Evolutionary conservation across 2,888 invertebrate species (phyloP), one percentile per base, ranked within the genome.

Genomic region (Ectemnius lituratus): DNA sequence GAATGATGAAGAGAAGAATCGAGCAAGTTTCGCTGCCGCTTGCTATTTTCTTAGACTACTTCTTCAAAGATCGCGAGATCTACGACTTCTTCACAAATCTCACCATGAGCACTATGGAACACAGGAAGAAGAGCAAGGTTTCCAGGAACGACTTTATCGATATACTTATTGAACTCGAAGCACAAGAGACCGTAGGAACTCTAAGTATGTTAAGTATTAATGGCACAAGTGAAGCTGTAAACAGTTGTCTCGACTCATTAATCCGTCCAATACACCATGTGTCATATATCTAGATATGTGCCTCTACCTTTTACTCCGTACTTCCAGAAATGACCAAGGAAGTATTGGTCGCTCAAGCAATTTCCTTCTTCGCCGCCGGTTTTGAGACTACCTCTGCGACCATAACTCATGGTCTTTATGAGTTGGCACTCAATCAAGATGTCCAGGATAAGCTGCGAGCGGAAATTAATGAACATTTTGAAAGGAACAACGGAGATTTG

Each of bases 71-170:
- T 4, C 20, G 70, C 4, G 83, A 88, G 2, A 74, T 87, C 0
- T 83, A 80, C 3, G 70, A 87, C 0, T 91, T 90, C 67, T 88
- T 92, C 27, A 83, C 80, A 2, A 77, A 81, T 0, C 79, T 89
- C 0, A 86, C 91, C 4, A 78, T 68, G 13, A 78, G 88, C 0
- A 90, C 90, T 0, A 84, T 92, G 49, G 84, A 88, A 8, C 86
- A 90, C 63, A 84, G 92, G 28, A 85, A 88, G 65, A 82, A 90
- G 45, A 90, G 89, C 62, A 89, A 89, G 45, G 79, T 91, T 14
- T 82, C 84, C 49, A 85, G 91, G 47, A 88, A 91, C 46, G 92
- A 92, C 79, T 92, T 92, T 64, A 77, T 92, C 4, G 91, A 92
- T 77, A 80, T 90, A 23, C 83, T 92, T 16, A 86, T 86, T 58